Evolutionary conservation across 92 coral and sea anemone genomes (phyloP).

Genomic region (Epizoanthus rinbou): DNA sequence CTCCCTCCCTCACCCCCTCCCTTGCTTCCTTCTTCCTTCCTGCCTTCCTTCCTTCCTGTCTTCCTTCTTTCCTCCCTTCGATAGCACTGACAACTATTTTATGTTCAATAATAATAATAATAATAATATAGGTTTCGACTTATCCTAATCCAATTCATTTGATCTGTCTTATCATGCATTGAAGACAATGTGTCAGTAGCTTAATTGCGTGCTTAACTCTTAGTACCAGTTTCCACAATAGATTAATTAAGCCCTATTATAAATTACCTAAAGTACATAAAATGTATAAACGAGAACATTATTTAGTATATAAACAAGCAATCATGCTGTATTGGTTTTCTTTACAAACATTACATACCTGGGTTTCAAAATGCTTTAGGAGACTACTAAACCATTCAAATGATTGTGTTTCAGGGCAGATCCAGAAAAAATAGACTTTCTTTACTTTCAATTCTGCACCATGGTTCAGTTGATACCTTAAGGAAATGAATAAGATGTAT

Average conservation of each 20-base stretch:
- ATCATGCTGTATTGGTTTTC: neutral
- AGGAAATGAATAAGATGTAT: neutral
- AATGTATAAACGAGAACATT: too few relatives aligned
- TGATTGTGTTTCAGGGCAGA: conserved; percentile 61
- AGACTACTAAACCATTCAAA: conserved; percentile 61
- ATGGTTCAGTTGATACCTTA: conserved; percentile 39
- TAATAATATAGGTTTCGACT: neutral
- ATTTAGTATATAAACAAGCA: neutral
- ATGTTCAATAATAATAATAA: too few relatives aligned
- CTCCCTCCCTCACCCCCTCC: too few relatives aligned
- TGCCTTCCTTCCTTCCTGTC: neutral
- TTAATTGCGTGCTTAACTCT: too few relatives aligned
- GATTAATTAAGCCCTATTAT: too few relatives aligned
- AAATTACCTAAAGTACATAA: too few relatives aligned
- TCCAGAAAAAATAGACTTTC: conserved; percentile 65
- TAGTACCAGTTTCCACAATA: too few relatives aligned
- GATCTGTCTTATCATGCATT: too few relatives aligned
- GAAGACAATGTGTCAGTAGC: too few relatives aligned
- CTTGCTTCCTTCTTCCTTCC: too few relatives aligned
- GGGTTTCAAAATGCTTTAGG: conserved; percentile 53
- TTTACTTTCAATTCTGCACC: conserved; percentile 47
- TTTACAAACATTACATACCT: conserved; percentile 32
- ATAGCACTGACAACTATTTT: too few relatives aligned
- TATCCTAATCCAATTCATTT: too few relatives aligned
- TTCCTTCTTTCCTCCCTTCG: neutral